These are phyloP conservation scores for Agonopterix subpropinquella DNA, from an alignment of 2,888 invertebrate genomes.

Conservation along the genomic window DNA sequence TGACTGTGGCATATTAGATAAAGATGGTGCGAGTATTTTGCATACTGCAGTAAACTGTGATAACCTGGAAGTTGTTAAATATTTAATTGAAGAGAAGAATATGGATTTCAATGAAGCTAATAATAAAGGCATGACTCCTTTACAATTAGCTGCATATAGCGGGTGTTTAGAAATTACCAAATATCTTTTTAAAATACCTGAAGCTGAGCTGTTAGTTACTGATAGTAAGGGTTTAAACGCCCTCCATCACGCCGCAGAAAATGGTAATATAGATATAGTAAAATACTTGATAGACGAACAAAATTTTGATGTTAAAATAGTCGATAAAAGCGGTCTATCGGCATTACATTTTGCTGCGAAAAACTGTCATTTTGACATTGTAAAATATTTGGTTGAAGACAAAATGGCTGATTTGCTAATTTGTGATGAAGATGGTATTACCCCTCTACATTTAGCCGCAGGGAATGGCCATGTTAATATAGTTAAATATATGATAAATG, in stretches of 20 bases:
- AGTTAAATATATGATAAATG: slow-evolving; percentile 1
- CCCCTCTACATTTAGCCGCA: background rate
- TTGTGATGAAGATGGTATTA: background rate
- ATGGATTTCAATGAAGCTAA: background rate
- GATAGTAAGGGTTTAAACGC: background rate
- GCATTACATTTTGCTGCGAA: background rate
- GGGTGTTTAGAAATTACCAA: background rate
- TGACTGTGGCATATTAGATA: background rate
- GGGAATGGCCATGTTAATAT: background rate
- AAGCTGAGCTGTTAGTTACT: no score
- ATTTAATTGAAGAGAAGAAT: slow-evolving; percentile 1
- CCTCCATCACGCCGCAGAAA: background rate
- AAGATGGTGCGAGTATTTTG: background rate
- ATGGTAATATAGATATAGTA: background rate
- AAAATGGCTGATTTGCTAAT: background rate
- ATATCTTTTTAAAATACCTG: background rate
- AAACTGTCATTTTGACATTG: background rate
- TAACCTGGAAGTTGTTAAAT: background rate
- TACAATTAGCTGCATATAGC: background rate
- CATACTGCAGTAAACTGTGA: background rate
- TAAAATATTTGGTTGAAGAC: slow-evolving; percentile 1
- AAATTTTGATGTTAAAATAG: background rate
- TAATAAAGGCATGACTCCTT: background rate
- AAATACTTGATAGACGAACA: slow-evolving; percentile 3
- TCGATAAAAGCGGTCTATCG: background rate